Conservation (phyloP, 2,888 invertebrate genomes). For the Pyrochroa serraticornis region DNA sequence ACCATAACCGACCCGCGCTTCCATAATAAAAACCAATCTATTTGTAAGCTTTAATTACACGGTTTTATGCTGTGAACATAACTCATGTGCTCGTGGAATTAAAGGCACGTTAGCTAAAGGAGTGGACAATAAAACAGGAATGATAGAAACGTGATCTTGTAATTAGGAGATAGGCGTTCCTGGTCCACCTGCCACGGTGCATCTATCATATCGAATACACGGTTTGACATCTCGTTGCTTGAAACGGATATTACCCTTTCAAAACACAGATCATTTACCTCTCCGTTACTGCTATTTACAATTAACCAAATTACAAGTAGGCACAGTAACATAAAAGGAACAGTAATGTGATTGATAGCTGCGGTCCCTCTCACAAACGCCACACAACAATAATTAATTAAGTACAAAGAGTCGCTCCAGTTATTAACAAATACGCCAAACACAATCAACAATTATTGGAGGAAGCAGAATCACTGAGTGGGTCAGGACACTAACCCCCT, state of each 20-base stretch:
- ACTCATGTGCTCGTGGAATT: slow-evolving; percentile 36
- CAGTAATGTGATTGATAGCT: too few relatives aligned
- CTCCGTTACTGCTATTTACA: neutral
- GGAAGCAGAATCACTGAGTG: too few relatives aligned
- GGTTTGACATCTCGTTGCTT: slow-evolving; percentile 26
- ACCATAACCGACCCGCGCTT: slow-evolving; percentile 12
- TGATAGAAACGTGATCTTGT: slow-evolving; percentile 55
- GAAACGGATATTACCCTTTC: slow-evolving; percentile 25
- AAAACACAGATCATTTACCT: neutral
- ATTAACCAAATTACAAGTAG: slow-evolving; percentile 2
- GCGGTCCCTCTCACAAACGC: too few relatives aligned
- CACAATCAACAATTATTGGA: neutral
- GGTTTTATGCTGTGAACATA: slow-evolving; percentile 42
- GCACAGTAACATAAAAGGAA: neutral
- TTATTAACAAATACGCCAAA: neutral
- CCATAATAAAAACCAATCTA: slow-evolving; percentile 47
- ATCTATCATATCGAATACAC: slow-evolving; percentile 36
- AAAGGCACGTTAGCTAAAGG: slow-evolving; percentile 41
- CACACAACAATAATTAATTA: neutral
- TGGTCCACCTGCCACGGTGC: slow-evolving; percentile 45
- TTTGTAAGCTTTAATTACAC: slow-evolving; percentile 48
- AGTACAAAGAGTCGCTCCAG: neutral
- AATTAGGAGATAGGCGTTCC: slow-evolving; percentile 51
- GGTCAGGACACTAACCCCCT: too few relatives aligned
- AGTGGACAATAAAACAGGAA: slow-evolving; percentile 53